Evolutionary conservation across 2,113 vertebrate genomes (phyloP), one percentile per base, ranked within the genome.

Genomic region (Cyanoderma ruficeps): DNA sequence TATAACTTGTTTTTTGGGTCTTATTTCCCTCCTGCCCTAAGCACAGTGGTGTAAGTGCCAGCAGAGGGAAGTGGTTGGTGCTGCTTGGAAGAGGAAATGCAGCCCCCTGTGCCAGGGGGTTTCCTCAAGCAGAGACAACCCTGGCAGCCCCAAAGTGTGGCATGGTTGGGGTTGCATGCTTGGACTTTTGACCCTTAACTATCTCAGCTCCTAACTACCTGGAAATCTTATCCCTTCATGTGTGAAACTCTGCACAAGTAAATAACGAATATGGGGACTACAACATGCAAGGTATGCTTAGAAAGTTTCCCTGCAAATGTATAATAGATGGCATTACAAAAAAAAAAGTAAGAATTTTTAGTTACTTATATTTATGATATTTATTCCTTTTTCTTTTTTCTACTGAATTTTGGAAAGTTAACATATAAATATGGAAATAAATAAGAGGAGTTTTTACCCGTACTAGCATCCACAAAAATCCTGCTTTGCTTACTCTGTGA

Each of bases 141-240:
- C 31, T 31, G 18, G 13, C 22, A 71, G 31, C 11, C 22, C 22
- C 20, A 2, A 75, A 20, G 1, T 19, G 6, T 23, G 67, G 21
- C 42, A 35, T 0, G 0, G 3, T 5, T 65, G 52, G 27, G 6
- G 5, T 19, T 61, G 28, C 15, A 21, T 18, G 33, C 18, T 6
- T 35, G 5, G 13, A 7, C 25, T 59, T 53, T 6, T 64, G 13
- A 14, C 24, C 7, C 13, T 59, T 30, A 59, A 37, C 13, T 30
- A 1, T 49, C n/a, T 79, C 31, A 27, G 16, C 30, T 85, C 30
- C 20, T 42, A 39, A 25, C 11, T 79, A 11, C 52, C 47, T 68
- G 19, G 25, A n/a, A 75, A 2, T 67, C 20, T 31, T 60, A 42
- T 31, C 8, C 12, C 10, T 25, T 6, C 3, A 2, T 13, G 5